Evolutionary conservation across 2,888 invertebrate species (phyloP).

Genomic region (Sialis lutaria): DNA sequence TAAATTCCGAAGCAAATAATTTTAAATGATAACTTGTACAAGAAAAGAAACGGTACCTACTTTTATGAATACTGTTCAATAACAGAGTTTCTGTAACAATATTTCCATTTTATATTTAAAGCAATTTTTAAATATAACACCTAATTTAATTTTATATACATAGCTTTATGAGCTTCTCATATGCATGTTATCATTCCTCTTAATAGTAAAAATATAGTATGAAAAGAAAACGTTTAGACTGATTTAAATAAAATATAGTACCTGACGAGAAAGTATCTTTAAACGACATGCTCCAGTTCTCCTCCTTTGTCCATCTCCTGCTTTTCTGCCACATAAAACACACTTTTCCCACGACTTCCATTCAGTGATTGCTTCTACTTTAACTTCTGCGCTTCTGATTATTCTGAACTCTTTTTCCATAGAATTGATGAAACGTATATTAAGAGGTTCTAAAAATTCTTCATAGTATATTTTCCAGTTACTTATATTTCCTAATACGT

Average conservation of each 20-base stretch:
- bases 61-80: neutral
- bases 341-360: constrained; percentile 37
- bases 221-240: too few relatives aligned
- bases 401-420: constrained; percentile 23
- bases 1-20: too few relatives aligned
- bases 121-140: too few relatives aligned
- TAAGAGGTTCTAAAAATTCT: constrained; percentile 27
- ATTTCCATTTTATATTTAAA: too few relatives aligned
- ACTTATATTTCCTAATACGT: constrained; percentile 23
- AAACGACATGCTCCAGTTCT: constrained; percentile 32
- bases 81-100: too few relatives aligned
- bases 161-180: too few relatives aligned
- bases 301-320: constrained; percentile 23
- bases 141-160: too few relatives aligned
- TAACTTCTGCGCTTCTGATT: constrained; percentile 25
- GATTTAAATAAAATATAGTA: too few relatives aligned
- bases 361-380: constrained; percentile 28
- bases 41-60: neutral
- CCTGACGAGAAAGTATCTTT: constrained; percentile 16
- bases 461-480: constrained; percentile 32
- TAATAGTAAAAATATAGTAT: too few relatives aligned
- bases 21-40: neutral
- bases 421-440: constrained; percentile 26
- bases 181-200: too few relatives aligned
- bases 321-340: constrained; percentile 25